Evolutionary conservation across 2,797 vertebrate genomes (phyloP), one percentile per base, ranked within the genome.

Genomic region (Salarias fasciatus): DNA sequence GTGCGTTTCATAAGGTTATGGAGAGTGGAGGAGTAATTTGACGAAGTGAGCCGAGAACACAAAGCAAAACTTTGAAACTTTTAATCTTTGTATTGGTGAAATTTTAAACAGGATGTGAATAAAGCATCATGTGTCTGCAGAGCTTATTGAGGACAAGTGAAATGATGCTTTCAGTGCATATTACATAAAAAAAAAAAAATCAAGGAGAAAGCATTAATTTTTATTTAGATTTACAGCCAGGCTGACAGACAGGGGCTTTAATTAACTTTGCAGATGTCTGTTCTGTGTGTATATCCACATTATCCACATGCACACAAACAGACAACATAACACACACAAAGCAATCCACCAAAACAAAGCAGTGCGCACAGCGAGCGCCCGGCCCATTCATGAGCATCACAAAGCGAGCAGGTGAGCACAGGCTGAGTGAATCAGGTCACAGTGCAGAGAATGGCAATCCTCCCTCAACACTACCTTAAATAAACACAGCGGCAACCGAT

Each of bases 371-470:
- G 36, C 47, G 8, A 37, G 36, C 47, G 8, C 38, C 2, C 42
- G 29, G 36, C 52, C 60, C 65, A 72, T 83, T 86, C 75, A 82
- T 56, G 35, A 74, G 54, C 59, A n/a, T 65, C 48, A 77, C 65
- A 72, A 80, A 85, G 70, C 73, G 28, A 2, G 53, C 78, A 83
- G 75, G 75, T 85, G 77, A 86, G 37, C 36, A 51, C 45, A 53
- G 33, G 36, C 64, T 36, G 44, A 63, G 12, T 33, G 62, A 53
- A 36, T 69, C 50, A 7, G 48, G 47, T 74, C 40, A 48, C 29
- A 48, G 54, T 36, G 6, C 68, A 18, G 29, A 29, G 11, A 69
- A 35, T 6, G 11, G 36, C 45, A 36, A 15, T 36, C 35, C 40
- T 33, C 3, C 4, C 29, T 47, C 47, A 8, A 8, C 15, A 5